Base-by-base conservation (phyloP, 2,888 invertebrate genomes). In the Laspeyria flexula region DNA sequence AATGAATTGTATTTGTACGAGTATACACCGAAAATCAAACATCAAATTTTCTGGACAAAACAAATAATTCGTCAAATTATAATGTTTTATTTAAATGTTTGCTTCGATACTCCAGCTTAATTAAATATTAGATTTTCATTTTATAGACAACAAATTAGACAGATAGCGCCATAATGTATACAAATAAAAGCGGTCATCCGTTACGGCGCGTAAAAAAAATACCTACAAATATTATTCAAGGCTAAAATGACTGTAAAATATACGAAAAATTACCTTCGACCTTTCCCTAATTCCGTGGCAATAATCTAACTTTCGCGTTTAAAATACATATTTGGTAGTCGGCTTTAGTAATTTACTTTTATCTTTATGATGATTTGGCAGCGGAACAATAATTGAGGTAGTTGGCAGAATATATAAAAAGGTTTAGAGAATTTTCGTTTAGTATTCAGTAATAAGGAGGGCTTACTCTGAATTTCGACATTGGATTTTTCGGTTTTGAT, bases 331-430 rank as follows among this genome's bases (percentile, higher is more conserved):
- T 58, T 58, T 66, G 46, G 40, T 46, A 25, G 21, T 66, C 25
- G 16, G 23, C 21, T 7, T 34, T 40, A 27, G 40, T 47, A 59
- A 62, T 62, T 66, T 58, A 48, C 39, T 54, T 57, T 45, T 53
- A 60, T 65, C 46, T 65, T 56, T 56, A 52, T 42, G 49, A 43
- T 49, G 27, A 52, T 53, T 64, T 48, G 29, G 34, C 15, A 50
- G 30, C 42, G 34, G 35, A 34, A 38, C 9, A 58, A 58, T 42
- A 30, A 41, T 11, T 3, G 7, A 35, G 41, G 40, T 44, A 64
- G 51, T 66, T 48, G 48, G 47, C 45, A 58, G 45, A n/a, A 11
- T 25, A 15, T 40, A 27, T 41, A 27, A 38, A 43, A 47, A 41
- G 35, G 21, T 37, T 40, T 48, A 0, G 1, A 33, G 25, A 25